Percentiles rank a stretch among this genome's conserved stretches.
Conservation (phyloP, 1,140 invertebrate species). For the Aphelinus atriplicis region DNA sequence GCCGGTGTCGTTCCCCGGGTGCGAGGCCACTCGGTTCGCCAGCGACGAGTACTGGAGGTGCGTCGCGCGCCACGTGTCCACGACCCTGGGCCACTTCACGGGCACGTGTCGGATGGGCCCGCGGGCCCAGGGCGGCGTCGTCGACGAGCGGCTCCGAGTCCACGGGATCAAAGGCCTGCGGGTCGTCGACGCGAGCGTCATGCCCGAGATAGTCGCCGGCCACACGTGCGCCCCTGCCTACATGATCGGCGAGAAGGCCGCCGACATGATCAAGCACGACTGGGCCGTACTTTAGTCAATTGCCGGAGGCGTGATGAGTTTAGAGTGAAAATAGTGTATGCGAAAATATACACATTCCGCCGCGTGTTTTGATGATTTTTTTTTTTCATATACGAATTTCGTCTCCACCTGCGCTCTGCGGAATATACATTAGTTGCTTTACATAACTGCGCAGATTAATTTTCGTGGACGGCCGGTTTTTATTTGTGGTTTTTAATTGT, state of each 20-base stretch:
- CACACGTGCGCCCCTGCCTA: constrained; percentile 65
- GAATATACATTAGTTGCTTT: no score
- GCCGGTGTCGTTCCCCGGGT: constrained; percentile 73
- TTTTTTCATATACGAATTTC: no score
- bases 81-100: constrained; percentile 81
- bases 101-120: constrained; percentile 72
- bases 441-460: no score
- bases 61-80: constrained; percentile 72
- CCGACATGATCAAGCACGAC: constrained; percentile 65
- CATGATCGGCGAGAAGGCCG: constrained; percentile 67
- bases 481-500: no score
- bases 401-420: no score
- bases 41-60: constrained; percentile 82
- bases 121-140: constrained; percentile 57
- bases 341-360: no score
- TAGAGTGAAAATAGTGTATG: no score
- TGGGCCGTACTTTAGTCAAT: constrained; percentile 38
- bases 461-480: no score
- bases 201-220: constrained; percentile 63
- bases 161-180: constrained; percentile 62
- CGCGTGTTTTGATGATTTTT: no score
- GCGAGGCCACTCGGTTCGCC: constrained; percentile 69
- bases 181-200: constrained; percentile 66
- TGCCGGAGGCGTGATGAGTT: no score
- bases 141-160: constrained; percentile 61